Evolutionary conservation across 2,888 invertebrate species (phyloP).

Genomic region (Petrolisthes cinctipes): DNA sequence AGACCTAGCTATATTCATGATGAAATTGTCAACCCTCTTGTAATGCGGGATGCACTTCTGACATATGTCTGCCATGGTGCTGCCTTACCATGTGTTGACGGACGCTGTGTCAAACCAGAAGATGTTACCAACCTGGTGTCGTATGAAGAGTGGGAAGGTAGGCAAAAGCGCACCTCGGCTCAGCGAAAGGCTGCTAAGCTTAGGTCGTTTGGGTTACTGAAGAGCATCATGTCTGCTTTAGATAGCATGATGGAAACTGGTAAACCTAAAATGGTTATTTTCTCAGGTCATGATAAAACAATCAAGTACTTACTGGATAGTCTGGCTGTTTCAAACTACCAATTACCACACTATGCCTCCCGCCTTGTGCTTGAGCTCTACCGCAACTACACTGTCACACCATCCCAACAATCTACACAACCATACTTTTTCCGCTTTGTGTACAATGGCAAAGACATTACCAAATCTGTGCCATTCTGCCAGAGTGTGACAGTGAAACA

Average conservation of each 20-base stretch:
- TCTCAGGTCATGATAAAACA: slow-evolving; percentile 94
- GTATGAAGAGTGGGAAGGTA: slow-evolving; percentile 85
- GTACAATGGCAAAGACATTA: slow-evolving; percentile 88
- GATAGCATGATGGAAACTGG: slow-evolving; percentile 83
- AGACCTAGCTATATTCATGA: slow-evolving; percentile 67
- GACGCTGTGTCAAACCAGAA: slow-evolving; percentile 74
- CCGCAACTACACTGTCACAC: slow-evolving; percentile 72
- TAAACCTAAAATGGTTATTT: slow-evolving; percentile 81
- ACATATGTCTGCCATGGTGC: slow-evolving; percentile 89
- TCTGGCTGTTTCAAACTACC: slow-evolving; percentile 77
- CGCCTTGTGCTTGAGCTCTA: slow-evolving; percentile 90
- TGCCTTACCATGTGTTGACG: slow-evolving; percentile 80
- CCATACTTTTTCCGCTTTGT: slow-evolving; percentile 84
- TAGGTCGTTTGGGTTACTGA: slow-evolving; percentile 84
- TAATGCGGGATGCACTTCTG: slow-evolving; percentile 83
- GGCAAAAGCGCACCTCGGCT: slow-evolving; percentile 73
- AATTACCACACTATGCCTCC: slow-evolving; percentile 85
- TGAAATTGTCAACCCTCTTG: slow-evolving; percentile 76
- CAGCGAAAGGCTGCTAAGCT: slow-evolving; percentile 76
- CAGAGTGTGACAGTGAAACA: slow-evolving; percentile 71
- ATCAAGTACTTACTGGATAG: slow-evolving; percentile 85
- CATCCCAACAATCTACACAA: slow-evolving; percentile 18
- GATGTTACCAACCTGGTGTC: slow-evolving; percentile 84
- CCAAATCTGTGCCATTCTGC: slow-evolving; percentile 85
- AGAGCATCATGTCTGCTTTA: slow-evolving; percentile 85